Evolutionary conservation across 2,888 invertebrate genomes (phyloP).

Genomic region (Agrotis ipsilon): DNA sequence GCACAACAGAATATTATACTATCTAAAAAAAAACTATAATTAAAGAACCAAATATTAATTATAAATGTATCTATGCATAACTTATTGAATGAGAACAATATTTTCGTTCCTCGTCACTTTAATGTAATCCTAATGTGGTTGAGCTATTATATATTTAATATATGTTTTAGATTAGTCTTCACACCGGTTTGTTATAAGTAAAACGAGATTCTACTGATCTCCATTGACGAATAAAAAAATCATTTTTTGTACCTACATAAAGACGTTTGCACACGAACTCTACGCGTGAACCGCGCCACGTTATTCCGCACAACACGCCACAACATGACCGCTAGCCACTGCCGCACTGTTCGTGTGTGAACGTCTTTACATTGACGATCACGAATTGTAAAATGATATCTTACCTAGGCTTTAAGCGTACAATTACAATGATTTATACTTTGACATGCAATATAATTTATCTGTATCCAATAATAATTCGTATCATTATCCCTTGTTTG

Average conservation of each 20-base stretch:
- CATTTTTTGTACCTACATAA: slow-evolving; percentile 65
- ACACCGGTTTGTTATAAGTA: slow-evolving; percentile 63
- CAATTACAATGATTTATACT: slow-evolving; percentile 74
- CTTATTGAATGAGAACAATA: slow-evolving; percentile 82
- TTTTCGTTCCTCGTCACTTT: slow-evolving; percentile 72
- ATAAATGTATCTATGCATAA: slow-evolving; percentile 84
- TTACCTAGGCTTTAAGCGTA: slow-evolving; percentile 70
- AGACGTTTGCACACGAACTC: slow-evolving; percentile 57
- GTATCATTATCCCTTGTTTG: slow-evolving; percentile 68
- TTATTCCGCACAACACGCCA: slow-evolving; percentile 38
- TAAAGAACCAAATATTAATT: slow-evolving; percentile 90
- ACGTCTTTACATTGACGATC: slow-evolving; percentile 62
- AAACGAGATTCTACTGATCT: slow-evolving; percentile 71
- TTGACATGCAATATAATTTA: slow-evolving; percentile 80
- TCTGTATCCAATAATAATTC: slow-evolving; percentile 66
- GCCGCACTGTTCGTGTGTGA: slow-evolving; percentile 56
- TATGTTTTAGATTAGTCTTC: slow-evolving; percentile 75
- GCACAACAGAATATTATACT: slow-evolving; percentile 79
- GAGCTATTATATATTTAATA: slow-evolving; percentile 78
- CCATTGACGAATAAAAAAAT: slow-evolving; percentile 60
- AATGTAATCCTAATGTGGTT: slow-evolving; percentile 74
- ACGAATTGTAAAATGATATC: slow-evolving; percentile 64
- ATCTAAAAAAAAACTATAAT: slow-evolving; percentile 73
- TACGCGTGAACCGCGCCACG: slow-evolving; percentile 36
- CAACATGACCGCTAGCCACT: slow-evolving; percentile 34